These are phyloP conservation scores for Patella caerulea DNA, from an alignment of 2,888 invertebrate species.

Conservation along the genomic window DNA sequence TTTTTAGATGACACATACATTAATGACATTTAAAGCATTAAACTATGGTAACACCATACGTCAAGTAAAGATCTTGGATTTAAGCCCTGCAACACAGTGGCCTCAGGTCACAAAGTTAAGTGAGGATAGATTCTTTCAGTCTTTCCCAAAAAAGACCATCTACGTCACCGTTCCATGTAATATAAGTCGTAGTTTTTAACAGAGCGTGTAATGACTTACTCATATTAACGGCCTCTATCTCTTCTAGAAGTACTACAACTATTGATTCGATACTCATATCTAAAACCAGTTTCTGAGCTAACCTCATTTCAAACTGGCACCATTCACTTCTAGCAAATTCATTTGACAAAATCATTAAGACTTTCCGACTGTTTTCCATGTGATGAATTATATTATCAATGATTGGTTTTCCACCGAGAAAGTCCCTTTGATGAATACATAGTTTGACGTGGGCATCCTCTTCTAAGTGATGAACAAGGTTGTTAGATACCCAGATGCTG, in stretches of 20 bases:
- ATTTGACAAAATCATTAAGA: constrained; percentile 79
- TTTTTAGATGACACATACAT: too few relatives aligned
- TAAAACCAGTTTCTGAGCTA: constrained; percentile 76
- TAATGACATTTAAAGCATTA: too few relatives aligned
- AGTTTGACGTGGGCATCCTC: constrained; percentile 70
- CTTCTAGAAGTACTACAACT: constrained; percentile 78
- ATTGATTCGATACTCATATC: constrained; percentile 76
- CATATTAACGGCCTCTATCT: constrained; percentile 77
- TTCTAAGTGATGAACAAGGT: constrained; percentile 79
- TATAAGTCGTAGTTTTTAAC: constrained; percentile 80
- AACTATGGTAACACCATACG: too few relatives aligned
- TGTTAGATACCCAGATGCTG: constrained; percentile 78
- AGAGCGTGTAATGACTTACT: constrained; percentile 79
- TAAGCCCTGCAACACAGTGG: too few relatives aligned
- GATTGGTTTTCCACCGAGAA: constrained; percentile 80
- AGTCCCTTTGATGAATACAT: constrained; percentile 82
- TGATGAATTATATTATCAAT: constrained; percentile 81
- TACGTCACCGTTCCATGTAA: constrained; percentile 75
- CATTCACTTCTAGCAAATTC: constrained; percentile 80
- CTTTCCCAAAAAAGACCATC: neutral
- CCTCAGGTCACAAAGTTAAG: too few relatives aligned
- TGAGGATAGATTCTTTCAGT: neutral
- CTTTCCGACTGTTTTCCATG: constrained; percentile 79
- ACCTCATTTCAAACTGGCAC: constrained; percentile 82
- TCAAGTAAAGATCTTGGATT: too few relatives aligned